Conservation (phyloP, 1,140 invertebrate genomes). For the Leptonema lineaticorne region DNA sequence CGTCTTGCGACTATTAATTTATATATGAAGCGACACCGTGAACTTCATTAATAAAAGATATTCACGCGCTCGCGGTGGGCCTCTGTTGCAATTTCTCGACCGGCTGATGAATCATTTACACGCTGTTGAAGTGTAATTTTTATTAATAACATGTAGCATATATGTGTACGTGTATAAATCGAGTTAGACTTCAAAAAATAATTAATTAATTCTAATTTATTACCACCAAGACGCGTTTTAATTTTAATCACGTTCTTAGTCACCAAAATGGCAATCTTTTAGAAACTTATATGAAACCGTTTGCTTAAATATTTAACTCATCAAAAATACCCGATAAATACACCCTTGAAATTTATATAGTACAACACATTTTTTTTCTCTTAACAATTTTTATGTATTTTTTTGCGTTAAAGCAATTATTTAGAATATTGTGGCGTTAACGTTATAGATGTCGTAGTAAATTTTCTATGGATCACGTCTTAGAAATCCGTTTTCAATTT, state of each 20-base stretch:
- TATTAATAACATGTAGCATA: background rate
- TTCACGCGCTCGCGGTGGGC: constrained; percentile 5
- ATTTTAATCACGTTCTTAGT: no score
- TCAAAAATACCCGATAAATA: no score
- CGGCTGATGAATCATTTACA: background rate
- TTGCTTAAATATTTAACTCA: no score
- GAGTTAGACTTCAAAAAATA: no score
- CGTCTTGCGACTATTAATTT: constrained; percentile 40
- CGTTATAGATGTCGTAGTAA: background rate
- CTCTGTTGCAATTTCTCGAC: constrained; percentile 17
- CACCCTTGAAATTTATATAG: background rate
- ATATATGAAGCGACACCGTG: constrained; percentile 35
- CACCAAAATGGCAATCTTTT: no score
- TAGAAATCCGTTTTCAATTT: constrained; percentile 12
- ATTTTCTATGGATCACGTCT: constrained; percentile 2
- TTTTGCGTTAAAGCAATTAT: no score
- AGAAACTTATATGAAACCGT: no score
- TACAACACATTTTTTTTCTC: no score
- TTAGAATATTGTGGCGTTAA: no score
- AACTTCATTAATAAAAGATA: constrained; percentile 39
- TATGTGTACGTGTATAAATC: background rate
- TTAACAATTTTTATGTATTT: no score
- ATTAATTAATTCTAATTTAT: no score
- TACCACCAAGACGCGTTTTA: no score
- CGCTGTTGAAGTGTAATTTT: constrained; percentile 4